phyloP scores from a whole-genome alignment of 2,797 vertebrate species.

The Crenichthys baileyi region DNA sequence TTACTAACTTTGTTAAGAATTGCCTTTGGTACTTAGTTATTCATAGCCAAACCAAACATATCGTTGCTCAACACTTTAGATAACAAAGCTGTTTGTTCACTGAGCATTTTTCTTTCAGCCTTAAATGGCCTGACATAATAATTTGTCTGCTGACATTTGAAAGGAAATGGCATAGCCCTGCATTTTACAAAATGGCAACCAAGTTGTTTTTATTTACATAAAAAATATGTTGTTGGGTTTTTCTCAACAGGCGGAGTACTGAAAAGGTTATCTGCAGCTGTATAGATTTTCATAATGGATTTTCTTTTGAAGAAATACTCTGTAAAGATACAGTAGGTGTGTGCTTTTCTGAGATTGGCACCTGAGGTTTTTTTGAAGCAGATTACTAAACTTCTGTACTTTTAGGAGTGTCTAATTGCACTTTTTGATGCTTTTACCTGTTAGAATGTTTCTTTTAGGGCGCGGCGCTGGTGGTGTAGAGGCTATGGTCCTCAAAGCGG shows the following conservation, averaged over 20 bases:
- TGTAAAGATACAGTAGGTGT: conserved; percentile 35
- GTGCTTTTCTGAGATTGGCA: conserved; percentile 42
- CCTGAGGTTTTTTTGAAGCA: conserved; percentile 10
- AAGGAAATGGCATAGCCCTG: conserved; percentile 51
- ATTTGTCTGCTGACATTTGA: conserved; percentile 72
- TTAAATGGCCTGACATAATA: conserved; percentile 59
- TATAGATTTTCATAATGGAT: conserved; percentile 71
- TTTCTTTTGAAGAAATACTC: conserved; percentile 47
- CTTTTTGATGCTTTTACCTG: neutral
- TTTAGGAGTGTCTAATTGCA: neutral
- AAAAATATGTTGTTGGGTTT: conserved; percentile 39
- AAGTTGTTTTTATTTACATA: conserved; percentile 54
- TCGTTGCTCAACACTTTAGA: neutral
- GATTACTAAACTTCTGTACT: conserved; percentile 9
- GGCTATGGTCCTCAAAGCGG: too few relatives aligned
- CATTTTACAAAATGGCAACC: conserved; percentile 53
- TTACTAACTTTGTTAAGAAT: too few relatives aligned
- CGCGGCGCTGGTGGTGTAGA: too few relatives aligned
- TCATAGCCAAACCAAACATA: too few relatives aligned
- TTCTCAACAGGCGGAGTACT: conserved; percentile 47
- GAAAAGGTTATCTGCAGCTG: conserved; percentile 65
- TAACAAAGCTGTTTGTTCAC: conserved; percentile 9
- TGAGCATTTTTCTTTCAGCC: conserved; percentile 41
- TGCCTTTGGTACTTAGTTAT: too few relatives aligned
- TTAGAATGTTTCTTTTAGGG: too few relatives aligned